Evolutionary conservation across 2,113 vertebrate genomes (phyloP).

Genomic region (Chaetorhynchus papuensis): DNA sequence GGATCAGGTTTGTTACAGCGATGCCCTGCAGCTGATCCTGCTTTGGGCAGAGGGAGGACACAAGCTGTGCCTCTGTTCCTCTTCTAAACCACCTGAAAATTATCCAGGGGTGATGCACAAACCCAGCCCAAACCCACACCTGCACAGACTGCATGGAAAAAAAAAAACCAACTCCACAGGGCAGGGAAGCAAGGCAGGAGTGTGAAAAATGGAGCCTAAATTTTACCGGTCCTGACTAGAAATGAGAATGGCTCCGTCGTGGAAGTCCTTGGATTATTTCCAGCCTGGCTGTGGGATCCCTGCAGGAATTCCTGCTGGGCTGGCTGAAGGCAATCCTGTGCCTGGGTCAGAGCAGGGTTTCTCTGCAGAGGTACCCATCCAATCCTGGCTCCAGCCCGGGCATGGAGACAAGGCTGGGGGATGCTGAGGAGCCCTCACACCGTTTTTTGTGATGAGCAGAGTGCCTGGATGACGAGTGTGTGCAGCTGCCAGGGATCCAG

Average conservation of each 20-base stretch:
- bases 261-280: neutral
- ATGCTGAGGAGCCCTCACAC: neutral
- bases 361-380: neutral
- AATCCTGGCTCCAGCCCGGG: neutral
- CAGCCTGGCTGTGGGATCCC: neutral
- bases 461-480: neutral
- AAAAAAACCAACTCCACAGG: neutral
- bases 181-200: neutral
- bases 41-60: neutral
- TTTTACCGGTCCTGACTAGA: neutral
- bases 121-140: neutral
- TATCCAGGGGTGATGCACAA: neutral
- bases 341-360: neutral
- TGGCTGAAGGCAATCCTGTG: neutral
- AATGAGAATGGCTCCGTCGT: neutral
- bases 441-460: neutral
- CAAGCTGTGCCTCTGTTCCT: neutral
- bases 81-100: neutral
- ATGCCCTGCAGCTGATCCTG: neutral
- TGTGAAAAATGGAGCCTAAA: neutral
- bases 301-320: neutral
- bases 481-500: neutral
- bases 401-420: neutral
- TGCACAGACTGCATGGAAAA: neutral
- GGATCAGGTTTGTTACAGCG: fast-evolving